Evolutionary conservation across 2,797 vertebrate species (phyloP).

Genomic region (Sus cebifrons): DNA sequence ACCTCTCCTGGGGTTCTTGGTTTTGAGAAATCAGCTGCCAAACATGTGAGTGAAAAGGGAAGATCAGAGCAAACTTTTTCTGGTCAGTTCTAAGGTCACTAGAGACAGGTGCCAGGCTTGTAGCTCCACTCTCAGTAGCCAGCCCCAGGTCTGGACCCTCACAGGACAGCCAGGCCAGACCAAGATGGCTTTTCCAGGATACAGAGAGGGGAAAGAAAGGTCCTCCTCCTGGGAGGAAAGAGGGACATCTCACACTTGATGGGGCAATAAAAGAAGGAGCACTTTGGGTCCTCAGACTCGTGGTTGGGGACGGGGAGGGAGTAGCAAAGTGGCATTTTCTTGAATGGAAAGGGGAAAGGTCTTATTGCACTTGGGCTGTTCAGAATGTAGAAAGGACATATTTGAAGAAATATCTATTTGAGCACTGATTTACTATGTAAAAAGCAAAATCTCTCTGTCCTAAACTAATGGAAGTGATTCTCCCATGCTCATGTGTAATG

Average conservation of each 20-base stretch:
- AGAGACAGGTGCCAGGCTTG: background rate
- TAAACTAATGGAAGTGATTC: conserved; percentile 92
- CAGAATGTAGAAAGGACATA: conserved; percentile 89
- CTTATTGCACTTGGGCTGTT: conserved; percentile 87
- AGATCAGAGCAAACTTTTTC: conserved; percentile 31
- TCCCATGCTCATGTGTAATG: conserved; percentile 90
- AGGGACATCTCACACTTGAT: conserved; percentile 68
- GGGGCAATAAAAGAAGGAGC: conserved; percentile 64
- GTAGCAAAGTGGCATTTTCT: conserved; percentile 65
- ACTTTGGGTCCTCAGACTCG: conserved; percentile 59
- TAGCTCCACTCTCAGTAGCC: background rate
- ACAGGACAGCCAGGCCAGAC: background rate
- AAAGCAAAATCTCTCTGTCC: conserved; percentile 93
- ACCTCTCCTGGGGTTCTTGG: background rate
- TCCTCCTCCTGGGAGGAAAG: background rate
- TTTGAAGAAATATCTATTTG: conserved; percentile 90
- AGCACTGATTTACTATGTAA: conserved; percentile 95
- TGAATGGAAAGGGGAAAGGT: conserved; percentile 77
- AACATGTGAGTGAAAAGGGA: background rate
- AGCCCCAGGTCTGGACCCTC: background rate
- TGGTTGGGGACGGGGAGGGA: conserved; percentile 50
- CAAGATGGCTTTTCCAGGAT: background rate
- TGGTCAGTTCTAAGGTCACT: conserved; percentile 34
- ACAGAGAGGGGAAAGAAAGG: background rate
- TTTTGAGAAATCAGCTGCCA: conserved; percentile 59